Conservation (phyloP, 2,113 vertebrate species). For the Rhynchomys soricoides region DNA sequence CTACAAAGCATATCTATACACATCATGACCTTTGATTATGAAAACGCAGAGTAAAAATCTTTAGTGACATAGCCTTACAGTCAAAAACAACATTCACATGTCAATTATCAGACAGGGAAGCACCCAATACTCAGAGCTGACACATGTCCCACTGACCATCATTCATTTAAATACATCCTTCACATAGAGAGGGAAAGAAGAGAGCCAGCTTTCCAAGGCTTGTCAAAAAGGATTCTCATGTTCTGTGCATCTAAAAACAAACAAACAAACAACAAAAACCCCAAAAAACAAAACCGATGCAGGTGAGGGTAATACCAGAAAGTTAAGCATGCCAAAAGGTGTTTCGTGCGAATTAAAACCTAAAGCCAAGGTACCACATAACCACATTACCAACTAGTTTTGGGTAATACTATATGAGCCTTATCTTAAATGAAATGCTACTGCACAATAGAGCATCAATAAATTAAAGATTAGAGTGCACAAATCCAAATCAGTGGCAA, state of each 20-base stretch:
- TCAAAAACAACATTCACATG: slow-evolving; percentile 83
- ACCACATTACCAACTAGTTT: slow-evolving; percentile 87
- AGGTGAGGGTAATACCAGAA: slow-evolving; percentile 85
- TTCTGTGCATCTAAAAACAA: slow-evolving; percentile 83
- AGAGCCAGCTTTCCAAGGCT: slow-evolving; percentile 85
- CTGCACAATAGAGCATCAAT: slow-evolving; percentile 85
- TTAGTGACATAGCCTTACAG: slow-evolving; percentile 86
- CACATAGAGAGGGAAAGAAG: slow-evolving; percentile 65
- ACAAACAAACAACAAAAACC: slow-evolving; percentile 64
- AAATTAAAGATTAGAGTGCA: slow-evolving; percentile 89
- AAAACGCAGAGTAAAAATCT: slow-evolving; percentile 86
- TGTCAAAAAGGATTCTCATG: slow-evolving; percentile 86
- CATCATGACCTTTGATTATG: slow-evolving; percentile 87
- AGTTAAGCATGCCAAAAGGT: slow-evolving; percentile 89
- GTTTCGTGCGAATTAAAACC: slow-evolving; percentile 89
- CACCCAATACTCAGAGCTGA: slow-evolving; percentile 77
- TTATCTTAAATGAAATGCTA: slow-evolving; percentile 86
- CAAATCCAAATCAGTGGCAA: slow-evolving; percentile 84
- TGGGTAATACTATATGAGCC: slow-evolving; percentile 85
- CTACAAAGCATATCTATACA: slow-evolving; percentile 89
- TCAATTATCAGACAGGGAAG: slow-evolving; percentile 82
- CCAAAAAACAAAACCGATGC: slow-evolving; percentile 83
- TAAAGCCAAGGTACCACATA: slow-evolving; percentile 89
- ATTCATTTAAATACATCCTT: slow-evolving; percentile 82
- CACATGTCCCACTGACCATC: slow-evolving; percentile 73